These are phyloP conservation scores for Listrodromus nycthemerus DNA, from an alignment of 2,888 invertebrate genomes.

Conservation along the genomic window DNA sequence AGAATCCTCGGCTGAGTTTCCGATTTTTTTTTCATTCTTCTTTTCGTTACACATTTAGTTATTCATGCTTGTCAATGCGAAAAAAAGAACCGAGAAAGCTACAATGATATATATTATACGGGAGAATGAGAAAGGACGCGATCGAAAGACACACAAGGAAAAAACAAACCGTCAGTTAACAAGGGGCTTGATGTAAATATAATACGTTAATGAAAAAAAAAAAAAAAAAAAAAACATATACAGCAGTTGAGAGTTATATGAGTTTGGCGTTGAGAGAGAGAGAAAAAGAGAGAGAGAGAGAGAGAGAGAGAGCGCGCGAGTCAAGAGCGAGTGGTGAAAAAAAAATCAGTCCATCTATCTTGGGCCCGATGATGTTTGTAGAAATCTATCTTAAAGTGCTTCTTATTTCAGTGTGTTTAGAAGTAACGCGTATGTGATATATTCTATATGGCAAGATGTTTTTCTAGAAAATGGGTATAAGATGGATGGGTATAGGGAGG, in stretches of 20 bases:
- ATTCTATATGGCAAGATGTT: conserved; percentile 83
- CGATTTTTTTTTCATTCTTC: background rate
- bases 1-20: conserved; percentile 20
- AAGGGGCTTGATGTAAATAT: conserved; percentile 80
- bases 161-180: conserved; percentile 66
- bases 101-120: conserved; percentile 16
- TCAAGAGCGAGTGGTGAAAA: conserved; percentile 74
- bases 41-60: conserved; percentile 66
- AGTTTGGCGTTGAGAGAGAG: conserved; percentile 55
- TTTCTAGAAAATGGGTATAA: conserved; percentile 77
- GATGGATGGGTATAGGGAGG: conserved; percentile 46
- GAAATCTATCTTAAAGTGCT: conserved; percentile 85
- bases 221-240: conserved; percentile 76
- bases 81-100: conserved; percentile 25
- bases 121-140: conserved; percentile 66
- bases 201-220: conserved; percentile 75
- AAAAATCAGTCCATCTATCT: conserved; percentile 80
- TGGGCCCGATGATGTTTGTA: conserved; percentile 82
- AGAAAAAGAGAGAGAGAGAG: conserved; percentile 47
- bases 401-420: conserved; percentile 85
- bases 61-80: conserved; percentile 59
- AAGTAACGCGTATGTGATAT: conserved; percentile 85
- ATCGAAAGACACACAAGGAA: conserved; percentile 63
- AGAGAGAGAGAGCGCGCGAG: conserved; percentile 61
- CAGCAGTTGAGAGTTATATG: conserved; percentile 79